Evolutionary conservation across 2,113 vertebrate genomes (phyloP).

Genomic region (Labeo catla): DNA sequence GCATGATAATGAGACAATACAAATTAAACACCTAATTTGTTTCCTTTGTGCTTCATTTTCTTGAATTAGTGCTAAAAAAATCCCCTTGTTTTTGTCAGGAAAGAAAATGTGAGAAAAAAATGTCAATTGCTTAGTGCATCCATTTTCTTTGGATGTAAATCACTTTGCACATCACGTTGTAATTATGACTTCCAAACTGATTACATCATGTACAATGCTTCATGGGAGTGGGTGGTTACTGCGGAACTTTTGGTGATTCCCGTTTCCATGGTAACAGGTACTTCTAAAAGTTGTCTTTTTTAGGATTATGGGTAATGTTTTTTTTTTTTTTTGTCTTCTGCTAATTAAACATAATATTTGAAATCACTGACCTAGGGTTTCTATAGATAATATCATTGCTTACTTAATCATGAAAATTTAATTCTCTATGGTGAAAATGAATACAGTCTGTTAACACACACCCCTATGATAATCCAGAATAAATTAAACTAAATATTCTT

Average conservation of each 20-base stretch:
- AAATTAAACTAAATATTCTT: constrained; percentile 10
- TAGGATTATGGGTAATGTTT: neutral
- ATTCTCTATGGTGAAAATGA: neutral
- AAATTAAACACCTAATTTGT: neutral
- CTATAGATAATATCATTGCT: neutral
- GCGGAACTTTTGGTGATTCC: neutral
- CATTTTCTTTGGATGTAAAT: neutral
- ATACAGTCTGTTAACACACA: neutral
- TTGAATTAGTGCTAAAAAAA: neutral
- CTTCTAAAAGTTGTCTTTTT: neutral
- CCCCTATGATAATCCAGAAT: neutral
- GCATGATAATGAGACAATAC: neutral
- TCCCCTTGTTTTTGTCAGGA: neutral
- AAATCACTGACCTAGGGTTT: neutral
- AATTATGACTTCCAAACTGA: neutral
- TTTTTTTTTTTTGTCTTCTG: neutral
- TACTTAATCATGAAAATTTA: neutral
- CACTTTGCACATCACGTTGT: neutral
- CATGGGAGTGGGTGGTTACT: neutral
- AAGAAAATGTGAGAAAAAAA: neutral
- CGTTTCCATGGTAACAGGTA: neutral
- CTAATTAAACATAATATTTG: neutral
- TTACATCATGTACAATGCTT: neutral
- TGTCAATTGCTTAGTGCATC: neutral
- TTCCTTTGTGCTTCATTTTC: neutral